Evolutionary conservation across 1,140 invertebrate genomes (phyloP), one percentile per base, ranked within the genome.

Genomic region (Drosophila kohkoa): DNA sequence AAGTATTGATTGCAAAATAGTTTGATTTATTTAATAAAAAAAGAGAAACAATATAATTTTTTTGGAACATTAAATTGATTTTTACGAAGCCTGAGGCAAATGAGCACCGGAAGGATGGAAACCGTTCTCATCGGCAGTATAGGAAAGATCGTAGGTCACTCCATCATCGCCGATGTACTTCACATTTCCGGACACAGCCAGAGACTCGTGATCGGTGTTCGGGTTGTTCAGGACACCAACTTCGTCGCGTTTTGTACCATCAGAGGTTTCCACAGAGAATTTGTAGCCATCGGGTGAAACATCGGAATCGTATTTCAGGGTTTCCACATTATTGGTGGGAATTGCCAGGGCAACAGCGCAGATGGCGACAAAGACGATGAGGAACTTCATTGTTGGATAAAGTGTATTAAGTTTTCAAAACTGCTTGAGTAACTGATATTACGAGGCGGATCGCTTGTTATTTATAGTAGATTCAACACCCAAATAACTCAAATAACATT

Each of bases 271-370:
- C 6, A 48, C 46, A 25, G 16, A 55, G 60, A 81, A 93, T 4
- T 38, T 71, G 92, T 81, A 94, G 35, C 83, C 78, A 3, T 93
- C 93, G 13, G 93, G 69, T 15, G 92, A 92, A 67, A 93, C 93
- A 77, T 93, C 91, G 35, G 32, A 75, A 0, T 93, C 92, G 60
- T 88, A 87, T 1, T 73, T 68, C 43, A 93, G 11, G 67, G 93
- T 91, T 52, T 69, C 62, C 8, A 76, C 81, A 11, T 86, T 81
- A 4, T 75, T 58, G 0, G 58, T 0, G 10, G 77, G 70, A 35
- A 58, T 64, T 11, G 77, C 77, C 32, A 79, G 28, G 3, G 77
- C 77, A 59, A 80, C 10, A 55, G 88, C 86, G 75, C 87, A 81
- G 63, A 91, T 78, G 62, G 83, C 80, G n/a, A 79, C 68, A 51